Evolutionary conservation across 2,113 vertebrate species (phyloP).

Genomic region (Oncorhynchus mykiss): DNA sequence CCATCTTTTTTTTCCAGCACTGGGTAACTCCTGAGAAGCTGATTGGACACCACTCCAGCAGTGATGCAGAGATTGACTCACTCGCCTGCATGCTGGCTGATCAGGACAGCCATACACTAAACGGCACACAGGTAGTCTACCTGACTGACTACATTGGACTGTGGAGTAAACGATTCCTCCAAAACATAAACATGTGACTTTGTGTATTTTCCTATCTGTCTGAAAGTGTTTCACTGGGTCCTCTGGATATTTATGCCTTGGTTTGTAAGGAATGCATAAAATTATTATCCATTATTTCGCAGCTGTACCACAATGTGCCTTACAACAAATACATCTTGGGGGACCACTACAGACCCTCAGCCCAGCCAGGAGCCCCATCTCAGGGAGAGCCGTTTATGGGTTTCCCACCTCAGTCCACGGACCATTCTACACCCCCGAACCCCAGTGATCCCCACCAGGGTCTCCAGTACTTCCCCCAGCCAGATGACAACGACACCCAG

Average conservation of each 20-base stretch:
- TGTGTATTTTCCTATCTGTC: neutral
- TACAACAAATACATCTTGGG: slow-evolving; percentile 74
- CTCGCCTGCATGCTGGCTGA: slow-evolving; percentile 86
- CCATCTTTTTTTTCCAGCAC: slow-evolving; percentile 42
- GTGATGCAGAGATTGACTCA: slow-evolving; percentile 87
- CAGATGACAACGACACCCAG: slow-evolving; percentile 58
- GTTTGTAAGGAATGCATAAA: neutral
- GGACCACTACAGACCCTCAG: slow-evolving; percentile 69
- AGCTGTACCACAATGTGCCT: slow-evolving; percentile 81
- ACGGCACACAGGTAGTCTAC: slow-evolving; percentile 70
- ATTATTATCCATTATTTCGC: neutral
- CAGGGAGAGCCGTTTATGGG: slow-evolving; percentile 60
- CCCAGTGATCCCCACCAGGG: slow-evolving; percentile 46
- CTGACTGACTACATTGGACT: too few relatives aligned
- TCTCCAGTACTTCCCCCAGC: slow-evolving; percentile 61
- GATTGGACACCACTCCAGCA: slow-evolving; percentile 69
- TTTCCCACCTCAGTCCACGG: slow-evolving; percentile 61
- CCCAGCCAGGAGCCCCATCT: slow-evolving; percentile 52
- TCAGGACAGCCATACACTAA: slow-evolving; percentile 77
- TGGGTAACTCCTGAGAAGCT: slow-evolving; percentile 65
- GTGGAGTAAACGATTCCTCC: too few relatives aligned
- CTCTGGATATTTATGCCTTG: neutral
- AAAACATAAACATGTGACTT: too few relatives aligned
- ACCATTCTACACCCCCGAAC: slow-evolving; percentile 47
- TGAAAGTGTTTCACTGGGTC: neutral